Evolutionary conservation across 1,140 invertebrate species (phyloP).

Genomic region (Euglossa dilemma): DNA sequence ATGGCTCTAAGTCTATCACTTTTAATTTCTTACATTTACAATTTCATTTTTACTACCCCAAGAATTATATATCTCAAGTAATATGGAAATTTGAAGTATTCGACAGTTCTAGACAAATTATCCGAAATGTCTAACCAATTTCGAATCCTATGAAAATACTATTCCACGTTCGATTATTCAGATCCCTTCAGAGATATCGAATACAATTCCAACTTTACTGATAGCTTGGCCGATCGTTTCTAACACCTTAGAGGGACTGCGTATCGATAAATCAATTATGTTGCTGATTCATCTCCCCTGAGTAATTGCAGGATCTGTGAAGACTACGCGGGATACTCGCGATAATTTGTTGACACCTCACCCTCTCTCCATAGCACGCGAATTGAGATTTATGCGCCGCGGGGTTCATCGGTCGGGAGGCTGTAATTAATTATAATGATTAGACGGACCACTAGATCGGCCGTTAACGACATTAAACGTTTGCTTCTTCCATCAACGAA

Average conservation of each 20-base stretch:
- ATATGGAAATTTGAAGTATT: no score
- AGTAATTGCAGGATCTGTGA: slow-evolving; percentile 26
- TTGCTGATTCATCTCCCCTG: slow-evolving; percentile 28
- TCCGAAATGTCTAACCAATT: not conserved
- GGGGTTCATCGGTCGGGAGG: not conserved
- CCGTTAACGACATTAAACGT: not conserved
- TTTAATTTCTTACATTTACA: no score
- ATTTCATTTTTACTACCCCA: no score
- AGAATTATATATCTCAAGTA: no score
- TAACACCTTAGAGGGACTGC: not conserved
- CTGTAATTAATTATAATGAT: slow-evolving; percentile 44
- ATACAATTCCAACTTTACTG: not conserved
- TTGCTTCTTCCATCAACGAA: not conserved
- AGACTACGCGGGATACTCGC: not conserved
- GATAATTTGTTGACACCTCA: slow-evolving; percentile 43
- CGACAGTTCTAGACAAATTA: no score
- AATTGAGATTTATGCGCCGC: slow-evolving; percentile 42
- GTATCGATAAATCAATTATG: slow-evolving; percentile 48
- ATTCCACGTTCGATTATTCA: not conserved
- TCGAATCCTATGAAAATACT: not conserved
- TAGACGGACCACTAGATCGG: not conserved
- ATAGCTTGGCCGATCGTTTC: not conserved
- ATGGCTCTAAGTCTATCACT: no score
- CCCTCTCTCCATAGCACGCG: not conserved
- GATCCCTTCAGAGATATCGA: not conserved